phyloP scores from a whole-genome alignment of 2,888 invertebrate genomes.

The Augochlorella aurata region DNA sequence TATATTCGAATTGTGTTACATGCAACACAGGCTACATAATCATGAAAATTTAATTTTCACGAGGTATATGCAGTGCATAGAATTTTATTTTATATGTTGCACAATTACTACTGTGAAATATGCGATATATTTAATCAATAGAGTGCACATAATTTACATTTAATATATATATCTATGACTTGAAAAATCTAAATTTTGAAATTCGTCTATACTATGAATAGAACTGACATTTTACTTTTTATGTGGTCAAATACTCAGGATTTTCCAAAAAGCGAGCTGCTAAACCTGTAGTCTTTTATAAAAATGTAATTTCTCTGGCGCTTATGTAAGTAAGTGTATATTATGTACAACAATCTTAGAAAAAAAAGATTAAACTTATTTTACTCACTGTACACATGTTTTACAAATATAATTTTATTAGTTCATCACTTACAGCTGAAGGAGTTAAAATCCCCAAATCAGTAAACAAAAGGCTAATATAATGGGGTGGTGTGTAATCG shows the following conservation, averaged over 20 bases:
- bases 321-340: conserved; percentile 18
- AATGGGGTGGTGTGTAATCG: conserved; percentile 98
- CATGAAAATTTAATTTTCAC: conserved; percentile 24
- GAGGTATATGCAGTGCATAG: conserved; percentile 1
- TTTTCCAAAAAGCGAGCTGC: neutral
- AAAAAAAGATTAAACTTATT: conserved; percentile 22
- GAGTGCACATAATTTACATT: conserved; percentile 11
- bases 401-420: conserved; percentile 97
- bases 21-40: conserved; percentile 15
- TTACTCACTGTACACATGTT: conserved; percentile 12
- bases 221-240: conserved; percentile 35
- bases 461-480: conserved; percentile 95
- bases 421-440: conserved; percentile 98
- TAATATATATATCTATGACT: neutral
- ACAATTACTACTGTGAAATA: conserved; percentile 60
- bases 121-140: conserved; percentile 36
- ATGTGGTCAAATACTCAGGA: conserved; percentile 46
- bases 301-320: conserved; percentile 16
- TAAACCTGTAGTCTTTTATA: conserved; percentile 15
- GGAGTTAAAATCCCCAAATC: conserved; percentile 98
- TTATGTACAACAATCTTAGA: conserved; percentile 18
- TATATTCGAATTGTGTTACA: neutral
- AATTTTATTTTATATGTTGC: too few relatives aligned
- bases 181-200: neutral
- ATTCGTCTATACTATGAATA: conserved; percentile 13